Evolutionary conservation across 2,888 invertebrate genomes (phyloP), one percentile per base, ranked within the genome.

Genomic region (Dinocampus coccinellae): DNA sequence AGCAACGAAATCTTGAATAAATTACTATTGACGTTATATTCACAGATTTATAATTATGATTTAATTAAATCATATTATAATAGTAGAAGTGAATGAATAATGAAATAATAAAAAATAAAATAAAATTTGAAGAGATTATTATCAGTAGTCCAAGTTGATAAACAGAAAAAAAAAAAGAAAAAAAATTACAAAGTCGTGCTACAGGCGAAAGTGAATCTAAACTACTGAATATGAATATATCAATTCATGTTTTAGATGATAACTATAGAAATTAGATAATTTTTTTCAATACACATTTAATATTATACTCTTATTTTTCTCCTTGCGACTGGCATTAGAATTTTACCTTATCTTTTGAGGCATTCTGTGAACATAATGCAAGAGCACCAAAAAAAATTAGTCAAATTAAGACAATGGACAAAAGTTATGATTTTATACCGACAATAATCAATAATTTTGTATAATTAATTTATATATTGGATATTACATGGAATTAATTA

Each of bases 321-420:
- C n/a, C 53, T 57, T 71, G 66, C 29, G 66, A 71, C 66, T 66
- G 66, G 61, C 62, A 61, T 71, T 55, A 75, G 70, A 76, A 75
- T 83, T 83, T 85, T 86, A 86, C 86, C 86, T 86, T 86, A 78
- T 86, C 85, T 86, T 84, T 86, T 81, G 85, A 84, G 79, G 84
- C 83, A 76, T 80, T 86, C 86, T 86, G 85, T 85, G 82, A 86
- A 85, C 82, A 85, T 84, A 84, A 83, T 80, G 85, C 84, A 86
- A 83, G 82, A 84, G 83, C 82, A 85, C 79, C 52, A 74, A 70
- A 36, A 63, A 71, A 79, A 81, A 84, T 85, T 84, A 85, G 82
- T 83, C 72, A 76, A 78, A 76, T 81, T 47, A 75, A 81, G 81
- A 83, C 81, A 70, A 77, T 47, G 79, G 82, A 85, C 79, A 81